Conservation (phyloP, 30 jellyfish, hydroid and myxozoan genomes). For the Aurelia aurita region DNA sequence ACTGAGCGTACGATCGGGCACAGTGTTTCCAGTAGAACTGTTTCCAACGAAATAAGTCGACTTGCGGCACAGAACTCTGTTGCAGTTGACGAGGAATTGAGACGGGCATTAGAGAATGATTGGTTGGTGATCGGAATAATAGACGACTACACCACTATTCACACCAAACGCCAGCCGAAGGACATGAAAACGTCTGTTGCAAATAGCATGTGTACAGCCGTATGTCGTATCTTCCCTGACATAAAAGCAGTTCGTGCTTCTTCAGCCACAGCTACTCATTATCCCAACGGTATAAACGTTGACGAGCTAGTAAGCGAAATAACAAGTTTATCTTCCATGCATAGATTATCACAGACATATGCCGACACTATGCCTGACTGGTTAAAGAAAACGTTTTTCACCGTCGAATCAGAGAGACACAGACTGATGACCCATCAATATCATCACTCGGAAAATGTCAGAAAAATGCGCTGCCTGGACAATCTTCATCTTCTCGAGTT, state of each 20-base stretch:
- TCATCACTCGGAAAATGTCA: constrained; percentile 14
- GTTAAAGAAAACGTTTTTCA: constrained; percentile 14
- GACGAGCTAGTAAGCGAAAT: background rate
- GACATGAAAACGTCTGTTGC: background rate
- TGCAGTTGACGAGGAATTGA: constrained; percentile 20
- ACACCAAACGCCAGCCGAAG: background rate
- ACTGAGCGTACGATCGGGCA: constrained; percentile 17
- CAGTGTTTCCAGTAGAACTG: constrained; percentile 34
- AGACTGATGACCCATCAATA: constrained; percentile 5
- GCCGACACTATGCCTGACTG: constrained; percentile 14
- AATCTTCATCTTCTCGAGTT: background rate
- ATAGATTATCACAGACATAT: background rate
- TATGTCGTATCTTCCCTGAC: background rate
- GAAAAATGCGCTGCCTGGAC: constrained; percentile 26
- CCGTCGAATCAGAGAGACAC: constrained; percentile 8
- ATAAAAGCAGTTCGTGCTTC: background rate
- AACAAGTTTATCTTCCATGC: background rate
- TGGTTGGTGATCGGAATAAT: constrained; percentile 12
- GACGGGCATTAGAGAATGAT: background rate
- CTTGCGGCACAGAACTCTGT: background rate
- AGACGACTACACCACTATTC: constrained; percentile 37
- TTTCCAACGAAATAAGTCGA: constrained; percentile 11
- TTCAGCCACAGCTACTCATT: background rate
- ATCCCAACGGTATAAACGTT: constrained; percentile 1
- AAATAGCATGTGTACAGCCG: background rate